phyloP scores from a whole-genome alignment of 1,140 invertebrate species.

The Ptiloglossa arizonensis region DNA sequence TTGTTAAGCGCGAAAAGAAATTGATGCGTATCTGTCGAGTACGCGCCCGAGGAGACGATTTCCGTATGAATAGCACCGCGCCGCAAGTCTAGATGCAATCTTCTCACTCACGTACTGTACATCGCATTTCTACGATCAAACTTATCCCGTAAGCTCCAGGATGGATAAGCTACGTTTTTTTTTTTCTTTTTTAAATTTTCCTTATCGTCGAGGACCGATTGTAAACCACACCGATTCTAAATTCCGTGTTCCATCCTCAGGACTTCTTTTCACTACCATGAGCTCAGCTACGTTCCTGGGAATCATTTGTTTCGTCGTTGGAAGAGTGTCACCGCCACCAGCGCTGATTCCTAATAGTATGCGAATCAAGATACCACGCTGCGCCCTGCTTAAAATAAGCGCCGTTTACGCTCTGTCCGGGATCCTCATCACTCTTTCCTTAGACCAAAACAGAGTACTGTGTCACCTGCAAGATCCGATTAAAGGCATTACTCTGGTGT shows the following conservation, averaged over 20 bases:
- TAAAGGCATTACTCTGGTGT: conserved; percentile 83
- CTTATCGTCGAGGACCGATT: no score
- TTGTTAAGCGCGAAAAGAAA: no score
- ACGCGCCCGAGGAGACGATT: no score
- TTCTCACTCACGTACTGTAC: no score
- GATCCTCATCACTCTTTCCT: conserved; percentile 73
- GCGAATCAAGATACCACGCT: conserved; percentile 71
- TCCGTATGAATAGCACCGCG: no score
- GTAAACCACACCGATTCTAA: no score
- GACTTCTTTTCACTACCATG: conserved; percentile 72
- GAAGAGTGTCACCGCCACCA: conserved; percentile 73
- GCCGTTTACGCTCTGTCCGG: conserved; percentile 72
- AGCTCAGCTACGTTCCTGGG: conserved; percentile 69
- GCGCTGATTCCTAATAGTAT: conserved; percentile 76
- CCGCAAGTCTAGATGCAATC: no score
- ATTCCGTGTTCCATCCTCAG: conserved; percentile 51
- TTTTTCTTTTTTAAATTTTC: no score
- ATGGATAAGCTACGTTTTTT: no score
- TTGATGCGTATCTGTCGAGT: no score
- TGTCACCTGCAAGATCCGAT: conserved; percentile 85
- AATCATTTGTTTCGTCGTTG: conserved; percentile 65
- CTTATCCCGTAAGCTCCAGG: no score
- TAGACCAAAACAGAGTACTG: conserved; percentile 81
- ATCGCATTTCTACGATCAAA: no score
- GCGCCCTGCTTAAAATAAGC: conserved; percentile 74